Evolutionary conservation across 2,888 invertebrate genomes (phyloP), one percentile per base, ranked within the genome.

Genomic region (Cremastobaeus sp.): DNA sequence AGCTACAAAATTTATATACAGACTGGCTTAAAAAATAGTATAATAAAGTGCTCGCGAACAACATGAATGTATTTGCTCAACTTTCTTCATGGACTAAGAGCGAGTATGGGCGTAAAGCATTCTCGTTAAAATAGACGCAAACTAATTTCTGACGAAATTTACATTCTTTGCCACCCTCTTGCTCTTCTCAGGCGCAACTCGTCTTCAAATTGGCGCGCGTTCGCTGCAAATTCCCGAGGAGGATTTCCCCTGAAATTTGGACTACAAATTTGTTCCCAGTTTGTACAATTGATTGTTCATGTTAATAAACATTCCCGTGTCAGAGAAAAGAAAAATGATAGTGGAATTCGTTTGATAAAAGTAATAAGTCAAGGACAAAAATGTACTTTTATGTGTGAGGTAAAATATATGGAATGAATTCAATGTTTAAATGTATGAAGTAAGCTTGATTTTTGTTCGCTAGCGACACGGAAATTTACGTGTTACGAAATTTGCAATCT

Each of bases 131-230:
- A 64, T 70, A 73, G 71, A 75, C 52, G 69, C 71, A 50, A 77
- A 79, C 77, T 77, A 76, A 79, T 79, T 79, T 74, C 77, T 48
- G 68, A 59, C 69, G 39, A 74, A 68, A 74, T 74, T 74, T 68
- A 55, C 66, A 75, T 68, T 69, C 59, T 59, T 66, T 52, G 66
- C 68, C 70, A 43, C 57, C 57, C 59, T 34, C 55, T 54, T 43
- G 25, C 30, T 43, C 32, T 50, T 37, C 43, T 34, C n/a, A n/a
- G n/a, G n/a, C n/a, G n/a, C n/a, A n/a, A n/a, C 4, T 12, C 37
- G 25, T 3, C 11, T 37, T 12, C 15, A 3, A 12, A 3, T 14
- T 9, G 37, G 3, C 12, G 37, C 5, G 4, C 9, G 11, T 65
- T 73, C 74, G 71, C 72, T 72, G 65, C 71, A 77, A 76, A 75